Percentiles rank a stretch among this genome's conserved stretches.
Evolutionary conservation across 1,140 invertebrate species (phyloP).

Genomic region (Lanistes nyassanus): DNA sequence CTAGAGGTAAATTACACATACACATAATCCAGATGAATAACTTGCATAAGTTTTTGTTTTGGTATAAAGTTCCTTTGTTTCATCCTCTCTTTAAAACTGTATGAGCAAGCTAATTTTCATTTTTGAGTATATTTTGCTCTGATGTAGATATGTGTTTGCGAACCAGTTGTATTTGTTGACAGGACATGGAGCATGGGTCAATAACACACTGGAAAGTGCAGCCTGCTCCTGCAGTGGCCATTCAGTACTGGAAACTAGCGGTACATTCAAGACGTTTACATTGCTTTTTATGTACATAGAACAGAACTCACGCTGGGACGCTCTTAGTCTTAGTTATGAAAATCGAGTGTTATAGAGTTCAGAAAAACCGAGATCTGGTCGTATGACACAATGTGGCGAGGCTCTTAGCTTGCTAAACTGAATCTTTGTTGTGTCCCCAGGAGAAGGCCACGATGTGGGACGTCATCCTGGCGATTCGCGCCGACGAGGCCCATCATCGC

Average conservation of each 20-base stretch:
- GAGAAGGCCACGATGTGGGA: slow-evolving; percentile 58
- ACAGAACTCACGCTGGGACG: no score
- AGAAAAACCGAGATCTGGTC: no score
- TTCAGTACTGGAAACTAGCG: slow-evolving; percentile 64
- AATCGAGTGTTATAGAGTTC: no score
- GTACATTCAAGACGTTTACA: slow-evolving; percentile 48
- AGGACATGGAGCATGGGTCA: slow-evolving; percentile 54
- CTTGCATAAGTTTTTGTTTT: neutral
- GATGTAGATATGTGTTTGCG: neutral
- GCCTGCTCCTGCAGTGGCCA: slow-evolving; percentile 61
- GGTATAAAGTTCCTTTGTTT: neutral
- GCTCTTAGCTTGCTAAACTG: no score
- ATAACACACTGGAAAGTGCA: slow-evolving; percentile 59
- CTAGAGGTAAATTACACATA: slow-evolving; percentile 55
- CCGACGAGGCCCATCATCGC: slow-evolving; percentile 66
- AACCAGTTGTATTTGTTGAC: neutral
- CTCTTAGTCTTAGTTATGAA: no score
- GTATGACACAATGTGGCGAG: no score
- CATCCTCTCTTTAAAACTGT: neutral
- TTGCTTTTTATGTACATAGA: no score
- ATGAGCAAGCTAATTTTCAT: neutral
- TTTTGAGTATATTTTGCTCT: neutral
- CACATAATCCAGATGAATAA: neutral
- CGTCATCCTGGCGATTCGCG: slow-evolving; percentile 60
- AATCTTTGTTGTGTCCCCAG: slow-evolving; percentile 42